phyloP scores from a whole-genome alignment of 2,888 invertebrate species.

The Bellardia pandia region DNA sequence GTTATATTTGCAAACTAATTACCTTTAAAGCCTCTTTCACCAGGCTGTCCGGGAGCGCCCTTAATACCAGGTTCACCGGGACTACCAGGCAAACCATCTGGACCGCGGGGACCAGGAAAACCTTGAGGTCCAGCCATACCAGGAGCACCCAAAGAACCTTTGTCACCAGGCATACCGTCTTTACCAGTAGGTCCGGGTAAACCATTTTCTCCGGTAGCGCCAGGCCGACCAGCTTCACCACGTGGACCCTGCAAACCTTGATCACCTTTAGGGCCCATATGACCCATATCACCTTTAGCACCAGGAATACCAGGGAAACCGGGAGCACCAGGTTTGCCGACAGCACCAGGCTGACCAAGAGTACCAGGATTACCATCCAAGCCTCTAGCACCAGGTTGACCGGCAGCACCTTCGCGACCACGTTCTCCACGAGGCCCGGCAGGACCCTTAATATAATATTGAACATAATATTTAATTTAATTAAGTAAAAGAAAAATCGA shows the following conservation, averaged over 20 bases:
- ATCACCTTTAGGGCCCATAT: conserved; percentile 90
- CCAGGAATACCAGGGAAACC: conserved; percentile 93
- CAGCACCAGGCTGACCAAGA: conserved; percentile 87
- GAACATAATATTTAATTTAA: conserved; percentile 10
- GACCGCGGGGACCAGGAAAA: conserved; percentile 92
- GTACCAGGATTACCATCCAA: conserved; percentile 91
- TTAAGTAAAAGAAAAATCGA: background rate
- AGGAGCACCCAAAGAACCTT: conserved; percentile 89
- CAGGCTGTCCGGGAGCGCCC: conserved; percentile 90
- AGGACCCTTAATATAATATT: conserved; percentile 86
- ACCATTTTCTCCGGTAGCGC: conserved; percentile 91
- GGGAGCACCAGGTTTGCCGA: conserved; percentile 93
- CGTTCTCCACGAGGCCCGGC: conserved; percentile 92
- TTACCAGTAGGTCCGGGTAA: conserved; percentile 90
- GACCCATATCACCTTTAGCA: conserved; percentile 91
- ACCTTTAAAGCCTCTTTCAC: conserved; percentile 91
- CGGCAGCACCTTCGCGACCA: conserved; percentile 92
- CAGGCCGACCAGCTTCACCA: conserved; percentile 92
- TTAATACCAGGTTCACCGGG: conserved; percentile 90
- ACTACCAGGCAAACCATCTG: conserved; percentile 90
- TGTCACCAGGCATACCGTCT: conserved; percentile 92
- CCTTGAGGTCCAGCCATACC: conserved; percentile 92
- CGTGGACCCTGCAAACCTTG: conserved; percentile 92
- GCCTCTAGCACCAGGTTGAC: conserved; percentile 91
- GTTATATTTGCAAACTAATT: background rate